phyloP scores from a whole-genome alignment of 2,113 vertebrate genomes.

The Argyrosomus japonicus region DNA sequence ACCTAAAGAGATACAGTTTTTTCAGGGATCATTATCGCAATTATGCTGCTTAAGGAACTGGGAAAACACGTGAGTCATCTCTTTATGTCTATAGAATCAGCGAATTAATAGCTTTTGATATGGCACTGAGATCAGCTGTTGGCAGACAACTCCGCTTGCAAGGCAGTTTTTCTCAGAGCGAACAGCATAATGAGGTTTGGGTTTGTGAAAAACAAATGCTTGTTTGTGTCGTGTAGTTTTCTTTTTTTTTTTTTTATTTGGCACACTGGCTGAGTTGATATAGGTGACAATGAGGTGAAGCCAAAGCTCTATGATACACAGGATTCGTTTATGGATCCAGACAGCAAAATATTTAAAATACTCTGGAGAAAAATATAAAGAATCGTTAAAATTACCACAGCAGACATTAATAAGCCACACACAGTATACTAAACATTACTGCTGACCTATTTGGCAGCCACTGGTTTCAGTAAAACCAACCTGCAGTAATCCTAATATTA shows the following conservation, averaged over 20 bases:
- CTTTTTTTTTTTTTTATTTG: conserved; percentile 30
- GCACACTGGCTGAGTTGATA: conserved; percentile 42
- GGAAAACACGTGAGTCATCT: conserved; percentile 1
- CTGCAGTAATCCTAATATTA: neutral
- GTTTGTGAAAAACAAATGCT: conserved; percentile 6
- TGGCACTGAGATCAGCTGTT: conserved; percentile 53
- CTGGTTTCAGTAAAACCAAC: conserved; percentile 8
- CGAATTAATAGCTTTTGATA: conserved; percentile 16
- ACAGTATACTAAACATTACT: neutral
- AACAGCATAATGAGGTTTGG: conserved; percentile 20
- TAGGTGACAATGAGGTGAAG: conserved; percentile 10
- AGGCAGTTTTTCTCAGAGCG: neutral
- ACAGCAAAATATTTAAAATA: conserved; percentile 3
- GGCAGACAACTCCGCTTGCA: conserved; percentile 1
- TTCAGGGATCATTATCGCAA: neutral
- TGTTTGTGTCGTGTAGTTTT: neutral
- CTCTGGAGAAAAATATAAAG: neutral
- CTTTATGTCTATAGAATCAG: neutral
- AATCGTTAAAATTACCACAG: neutral
- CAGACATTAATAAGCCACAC: neutral
- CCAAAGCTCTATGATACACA: neutral
- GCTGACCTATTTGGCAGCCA: neutral
- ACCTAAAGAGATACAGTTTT: neutral
- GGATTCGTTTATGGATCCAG: neutral
- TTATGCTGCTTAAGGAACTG: neutral